Conservation (phyloP, 2,888 invertebrate genomes). For the Mimas tiliae region DNA sequence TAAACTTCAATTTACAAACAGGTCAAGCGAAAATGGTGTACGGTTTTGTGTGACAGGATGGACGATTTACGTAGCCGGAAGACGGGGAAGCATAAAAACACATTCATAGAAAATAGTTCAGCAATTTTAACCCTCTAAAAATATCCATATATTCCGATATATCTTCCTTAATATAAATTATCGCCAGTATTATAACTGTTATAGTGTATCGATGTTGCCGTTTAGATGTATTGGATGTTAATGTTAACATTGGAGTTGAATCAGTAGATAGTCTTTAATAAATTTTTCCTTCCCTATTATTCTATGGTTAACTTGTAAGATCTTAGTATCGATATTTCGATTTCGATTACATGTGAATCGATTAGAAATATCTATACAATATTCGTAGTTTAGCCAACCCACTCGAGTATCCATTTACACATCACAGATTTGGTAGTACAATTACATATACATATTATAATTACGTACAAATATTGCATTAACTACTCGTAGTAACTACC, state of each 20-base stretch:
- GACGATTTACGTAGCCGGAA: conserved; percentile 75
- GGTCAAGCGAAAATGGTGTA: conserved; percentile 61
- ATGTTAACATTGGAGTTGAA: conserved; percentile 21
- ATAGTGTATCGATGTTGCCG: conserved; percentile 58
- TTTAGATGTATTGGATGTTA: conserved; percentile 59
- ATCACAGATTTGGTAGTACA: conserved; percentile 14
- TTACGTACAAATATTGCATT: background rate
- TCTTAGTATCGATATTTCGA: conserved; percentile 55
- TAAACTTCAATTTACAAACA: conserved; percentile 51
- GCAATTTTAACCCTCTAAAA: conserved; percentile 55
- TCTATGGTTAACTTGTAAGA: conserved; percentile 63
- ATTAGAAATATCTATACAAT: conserved; percentile 23
- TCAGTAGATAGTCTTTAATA: conserved; percentile 59
- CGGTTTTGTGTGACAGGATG: conserved; percentile 72
- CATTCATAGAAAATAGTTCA: conserved; percentile 54
- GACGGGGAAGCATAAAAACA: conserved; percentile 78
- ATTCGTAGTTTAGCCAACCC: conserved; percentile 40
- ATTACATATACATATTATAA: background rate
- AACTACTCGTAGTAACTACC: too few relatives aligned
- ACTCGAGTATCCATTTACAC: conserved; percentile 31
- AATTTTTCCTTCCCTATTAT: conserved; percentile 64
- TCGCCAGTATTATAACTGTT: conserved; percentile 72
- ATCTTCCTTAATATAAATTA: conserved; percentile 41
- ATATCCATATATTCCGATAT: conserved; percentile 62
- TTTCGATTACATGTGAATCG: conserved; percentile 37